These are phyloP conservation scores for Opisthocomus hoazin DNA, from an alignment of 2,113 vertebrate species.

Conservation along the genomic window DNA sequence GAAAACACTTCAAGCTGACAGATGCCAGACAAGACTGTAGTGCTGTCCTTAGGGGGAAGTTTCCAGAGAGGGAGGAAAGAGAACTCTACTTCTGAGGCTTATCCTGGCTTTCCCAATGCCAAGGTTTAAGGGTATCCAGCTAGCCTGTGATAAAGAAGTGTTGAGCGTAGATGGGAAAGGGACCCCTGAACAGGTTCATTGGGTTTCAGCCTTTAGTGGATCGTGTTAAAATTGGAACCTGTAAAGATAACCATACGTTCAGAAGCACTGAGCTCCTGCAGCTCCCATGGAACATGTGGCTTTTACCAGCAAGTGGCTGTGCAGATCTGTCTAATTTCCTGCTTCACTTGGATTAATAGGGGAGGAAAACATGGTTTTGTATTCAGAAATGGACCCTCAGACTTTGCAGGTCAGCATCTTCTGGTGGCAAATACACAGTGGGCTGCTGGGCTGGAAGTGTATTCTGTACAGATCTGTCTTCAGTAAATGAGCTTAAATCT, in stretches of 20 bases:
- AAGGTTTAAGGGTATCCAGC: not conserved
- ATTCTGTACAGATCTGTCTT: not conserved
- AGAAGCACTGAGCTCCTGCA: not conserved
- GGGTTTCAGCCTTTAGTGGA: not conserved
- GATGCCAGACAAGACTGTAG: not conserved
- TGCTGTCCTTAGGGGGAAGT: not conserved
- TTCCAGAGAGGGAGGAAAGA: not conserved
- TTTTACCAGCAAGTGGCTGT: not conserved
- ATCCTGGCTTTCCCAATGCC: not conserved
- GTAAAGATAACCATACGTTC: not conserved
- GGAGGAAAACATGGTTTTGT: not conserved
- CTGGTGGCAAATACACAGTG: not conserved
- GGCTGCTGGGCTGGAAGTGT: not conserved
- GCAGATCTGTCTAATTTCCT: not conserved
- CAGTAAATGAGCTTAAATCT: not conserved
- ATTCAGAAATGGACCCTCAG: not conserved
- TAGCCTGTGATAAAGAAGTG: not conserved
- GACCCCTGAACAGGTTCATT: not conserved
- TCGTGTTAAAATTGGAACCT: not conserved
- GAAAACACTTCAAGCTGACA: not conserved
- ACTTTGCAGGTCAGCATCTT: not conserved
- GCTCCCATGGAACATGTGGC: not conserved
- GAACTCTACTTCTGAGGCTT: not conserved
- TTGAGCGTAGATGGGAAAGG: not conserved
- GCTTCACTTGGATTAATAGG: not conserved